Evolutionary conservation across 2,797 vertebrate species (phyloP), one percentile per base, ranked within the genome.

Genomic region (Margarornis squamiger): DNA sequence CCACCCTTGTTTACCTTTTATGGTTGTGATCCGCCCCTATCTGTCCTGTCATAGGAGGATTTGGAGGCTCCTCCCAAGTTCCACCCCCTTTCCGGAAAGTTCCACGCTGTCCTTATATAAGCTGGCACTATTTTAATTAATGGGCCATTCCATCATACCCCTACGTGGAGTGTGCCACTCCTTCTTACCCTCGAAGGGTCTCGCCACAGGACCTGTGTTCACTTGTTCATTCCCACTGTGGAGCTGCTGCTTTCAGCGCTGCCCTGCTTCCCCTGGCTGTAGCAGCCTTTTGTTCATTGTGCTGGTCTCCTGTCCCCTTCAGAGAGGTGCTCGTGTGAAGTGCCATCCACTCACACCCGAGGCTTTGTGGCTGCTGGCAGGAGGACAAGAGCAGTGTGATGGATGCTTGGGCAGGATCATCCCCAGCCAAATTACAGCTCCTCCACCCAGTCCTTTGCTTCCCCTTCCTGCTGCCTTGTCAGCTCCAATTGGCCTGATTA

Each of bases 311-410:
- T 0, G 0, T n/a, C 26, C 46, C 79, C 93, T 83, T 38, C 63
- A 38, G 49, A 82, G 76, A 83, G 61, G 49, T 58, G 52, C 86
- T 93, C 30, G 1, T 16, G 13, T 43, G 17, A 95, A 92, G 58
- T 48, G 59, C 12, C 46, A 54, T 57, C 72, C 26, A 18, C 55
- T 54, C 4, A 3, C 55, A 86, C 41, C 32, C 1, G 0, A 92
- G 54, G 29, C 61, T 61, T 77, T 0, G 0, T 1, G 2, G 41
- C 74, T 71, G 51, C 66, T 85, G 52, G 34, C 29, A 21, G 43
- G 49, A 92, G 34, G 27, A 55, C 0, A 0, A 55, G 26, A 77
- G 46, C 46, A 58, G 23, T 0, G 0, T 30, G 34, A 45, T 1
- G 2, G 76, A 66, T 73, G 20, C 59, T 70, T 1, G 1, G 19